Conservation (phyloP, 2,797 vertebrate species). For the Muraenolepis orangiensis region DNA sequence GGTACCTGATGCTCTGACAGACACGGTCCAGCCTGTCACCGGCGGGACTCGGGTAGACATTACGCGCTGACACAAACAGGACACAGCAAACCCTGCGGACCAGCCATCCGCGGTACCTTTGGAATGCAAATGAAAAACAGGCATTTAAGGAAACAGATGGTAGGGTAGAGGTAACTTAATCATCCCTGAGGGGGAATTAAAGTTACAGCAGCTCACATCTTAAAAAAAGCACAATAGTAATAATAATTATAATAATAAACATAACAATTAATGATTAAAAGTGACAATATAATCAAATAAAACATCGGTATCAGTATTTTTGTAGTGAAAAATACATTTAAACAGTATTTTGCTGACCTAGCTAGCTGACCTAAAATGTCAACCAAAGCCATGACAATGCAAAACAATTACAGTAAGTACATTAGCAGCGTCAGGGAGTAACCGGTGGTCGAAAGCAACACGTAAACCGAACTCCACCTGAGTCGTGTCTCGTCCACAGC, state of each 20-base stretch:
- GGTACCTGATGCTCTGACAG: constrained; percentile 75
- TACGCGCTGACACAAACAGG: constrained; percentile 75
- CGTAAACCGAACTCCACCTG: constrained; percentile 66
- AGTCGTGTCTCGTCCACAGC: constrained; percentile 81
- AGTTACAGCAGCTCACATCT: background rate
- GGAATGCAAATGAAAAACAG: constrained; percentile 4
- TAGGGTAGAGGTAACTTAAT: background rate
- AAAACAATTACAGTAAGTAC: too few relatives aligned
- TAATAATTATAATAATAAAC: background rate
- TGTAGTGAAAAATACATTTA: too few relatives aligned
- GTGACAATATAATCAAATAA: background rate
- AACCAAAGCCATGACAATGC: background rate
- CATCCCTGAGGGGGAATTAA: background rate
- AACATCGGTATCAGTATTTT: too few relatives aligned
- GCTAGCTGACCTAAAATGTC: background rate
- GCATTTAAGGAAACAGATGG: constrained; percentile 13
- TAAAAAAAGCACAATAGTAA: background rate
- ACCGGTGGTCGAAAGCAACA: background rate
- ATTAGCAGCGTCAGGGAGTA: background rate
- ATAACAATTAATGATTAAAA: too few relatives aligned
- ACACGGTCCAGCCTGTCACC: constrained; percentile 64
- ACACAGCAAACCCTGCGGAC: constrained; percentile 82
- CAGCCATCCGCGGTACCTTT: constrained; percentile 91
- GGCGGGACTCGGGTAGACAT: constrained; percentile 57
- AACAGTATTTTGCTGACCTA: background rate